Base-by-base conservation (phyloP, 2,113 vertebrate species). In the Diadophis punctatus region DNA sequence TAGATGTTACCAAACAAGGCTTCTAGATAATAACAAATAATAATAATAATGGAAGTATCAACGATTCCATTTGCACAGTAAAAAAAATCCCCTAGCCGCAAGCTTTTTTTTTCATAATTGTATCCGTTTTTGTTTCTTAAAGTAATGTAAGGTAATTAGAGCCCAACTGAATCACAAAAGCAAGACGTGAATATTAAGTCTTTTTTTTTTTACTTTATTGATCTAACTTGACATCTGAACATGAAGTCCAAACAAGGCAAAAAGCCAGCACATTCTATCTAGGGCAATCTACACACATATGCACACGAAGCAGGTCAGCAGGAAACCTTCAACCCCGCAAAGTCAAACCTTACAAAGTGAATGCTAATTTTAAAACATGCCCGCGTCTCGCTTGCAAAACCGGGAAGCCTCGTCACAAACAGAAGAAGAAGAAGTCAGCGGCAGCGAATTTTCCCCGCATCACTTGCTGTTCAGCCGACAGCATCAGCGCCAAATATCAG, bases 281-380 rank as follows among this genome's bases (percentile, higher is more conserved):
- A 60, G 94, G 39, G 14, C 87, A 60, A 49, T 0, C 30, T 0
- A 2, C 49, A 25, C 1, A 2, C 34, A 39, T 0, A 58, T 86
- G 53, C 3, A n/a, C n/a, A 87, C 84, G 90, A 80, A 68, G 90
- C 30, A 95, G 97, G 96, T 96, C 96, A 96, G 51, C 89, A 95
- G 90, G 93, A 90, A 92, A 94, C 94, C 95, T 93, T 91, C 95
- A 94, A 94, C 97, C 96, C 97, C 95, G 98, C 97, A 97, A 96
- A 96, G 95, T 96, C 94, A 91, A n/a, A 93, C 90, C 91, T 93
- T 94, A 95, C 96, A 96, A 94, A 43, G 58, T 93, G 98, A 97
- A 98, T 98, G 97, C 98, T 97, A 97, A 98, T 98, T 68, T 51
- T 93, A 95, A 93, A 91, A 94, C 92, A 93, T 90, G 68, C 93